phyloP scores from a whole-genome alignment of 2,113 vertebrate species.

The Pluvianellus socialis region DNA sequence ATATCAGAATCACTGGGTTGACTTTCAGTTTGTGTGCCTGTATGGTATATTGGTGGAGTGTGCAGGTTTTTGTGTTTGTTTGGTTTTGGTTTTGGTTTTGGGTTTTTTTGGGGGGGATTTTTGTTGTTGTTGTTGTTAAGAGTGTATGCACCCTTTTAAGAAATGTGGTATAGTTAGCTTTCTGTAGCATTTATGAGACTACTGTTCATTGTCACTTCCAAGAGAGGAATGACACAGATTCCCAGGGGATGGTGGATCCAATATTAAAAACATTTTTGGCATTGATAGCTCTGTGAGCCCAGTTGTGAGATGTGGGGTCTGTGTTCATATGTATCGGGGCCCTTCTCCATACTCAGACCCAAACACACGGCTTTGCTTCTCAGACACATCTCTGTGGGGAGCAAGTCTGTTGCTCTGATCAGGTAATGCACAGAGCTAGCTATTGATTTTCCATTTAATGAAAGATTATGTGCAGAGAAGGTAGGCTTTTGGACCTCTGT shows the following conservation, averaged over 20 bases:
- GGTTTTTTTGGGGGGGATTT: too few relatives aligned
- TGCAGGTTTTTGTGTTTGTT: too few relatives aligned
- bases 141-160: neutral
- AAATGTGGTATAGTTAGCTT: neutral
- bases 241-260: neutral
- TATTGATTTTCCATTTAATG: neutral
- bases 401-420: neutral
- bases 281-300: neutral
- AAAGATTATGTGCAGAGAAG: neutral
- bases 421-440: neutral
- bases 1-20: neutral
- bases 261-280: neutral
- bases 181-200: neutral
- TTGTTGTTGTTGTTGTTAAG: neutral
- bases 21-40: neutral
- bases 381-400: accelerated
- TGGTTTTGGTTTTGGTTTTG: too few relatives aligned
- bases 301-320: neutral
- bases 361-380: neutral
- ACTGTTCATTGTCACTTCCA: neutral
- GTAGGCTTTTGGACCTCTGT: neutral
- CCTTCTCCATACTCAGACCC: neutral
- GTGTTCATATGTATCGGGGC: accelerated
- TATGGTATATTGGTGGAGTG: too few relatives aligned
- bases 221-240: neutral